Evolutionary conservation across 2,113 vertebrate genomes (phyloP), one percentile per base, ranked within the genome.

Genomic region (Phycodurus eques): DNA sequence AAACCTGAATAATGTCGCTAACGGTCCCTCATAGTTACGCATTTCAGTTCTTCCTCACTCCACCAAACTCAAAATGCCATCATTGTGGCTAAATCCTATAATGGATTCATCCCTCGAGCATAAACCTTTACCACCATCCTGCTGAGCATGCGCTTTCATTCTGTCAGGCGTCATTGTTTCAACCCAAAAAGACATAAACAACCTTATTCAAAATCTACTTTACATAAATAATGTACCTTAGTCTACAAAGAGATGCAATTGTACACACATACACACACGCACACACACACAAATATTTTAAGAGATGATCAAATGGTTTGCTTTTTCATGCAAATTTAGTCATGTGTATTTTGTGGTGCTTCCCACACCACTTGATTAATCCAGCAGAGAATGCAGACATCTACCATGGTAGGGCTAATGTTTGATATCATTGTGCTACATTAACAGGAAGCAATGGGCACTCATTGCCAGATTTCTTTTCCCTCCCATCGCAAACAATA

Each of bases 191-290:
- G 75, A 72, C 78, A 83, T 72, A 85, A 85, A 82, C 73, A 65
- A 70, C 83, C 74, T 79, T 75, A 80, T 77, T 86, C 62, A 88
- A 89, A 84, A 81, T 79, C 82, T 78, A 85, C 79, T 87, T 83
- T 73, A 87, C 85, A 87, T 83, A 88, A 87, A 89, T 67, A 68
- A 77, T 83, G 80, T 17, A 85, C 79, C 75, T 86, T 79, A 80
- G 80, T 88, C 84, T 88, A 88, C 81, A 82, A 22, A 73, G 66
- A 89, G 80, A 83, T 85, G 84, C 77, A 83, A 89, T 76, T 92
- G 72, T 86, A 90, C 87, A 88, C 74, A 85, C 49, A 73, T 9
- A 85, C 49, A 73, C 20, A 90, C 87, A 88, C 73, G 85, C 49
- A 72, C 8, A 39, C 35, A 5, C 2, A 39, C 31, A 66, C 64